phyloP scores from a whole-genome alignment of 2,888 invertebrate species.

The Polydrusus pterygomalis region DNA sequence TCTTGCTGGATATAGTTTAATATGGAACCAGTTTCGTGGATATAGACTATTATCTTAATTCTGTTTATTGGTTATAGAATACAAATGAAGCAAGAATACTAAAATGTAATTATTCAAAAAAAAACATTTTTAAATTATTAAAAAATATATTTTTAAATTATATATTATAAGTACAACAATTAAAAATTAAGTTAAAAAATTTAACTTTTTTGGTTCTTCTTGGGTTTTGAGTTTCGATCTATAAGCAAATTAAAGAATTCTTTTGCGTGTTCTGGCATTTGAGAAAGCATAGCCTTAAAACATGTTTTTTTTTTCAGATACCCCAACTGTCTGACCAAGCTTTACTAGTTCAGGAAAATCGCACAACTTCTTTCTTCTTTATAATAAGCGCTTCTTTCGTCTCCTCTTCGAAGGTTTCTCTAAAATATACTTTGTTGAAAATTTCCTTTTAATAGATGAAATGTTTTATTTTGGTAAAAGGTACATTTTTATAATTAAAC shows the following conservation, averaged over 20 bases:
- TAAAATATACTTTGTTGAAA: neutral
- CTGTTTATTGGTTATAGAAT: neutral
- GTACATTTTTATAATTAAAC: neutral
- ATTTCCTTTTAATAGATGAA: neutral
- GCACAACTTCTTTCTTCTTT: slow-evolving; percentile 1
- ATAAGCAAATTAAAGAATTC: slow-evolving; percentile 1
- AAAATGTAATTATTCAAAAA: neutral
- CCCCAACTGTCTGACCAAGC: neutral
- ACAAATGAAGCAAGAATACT: slow-evolving; percentile 1
- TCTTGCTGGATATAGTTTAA: neutral
- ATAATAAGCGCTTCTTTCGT: neutral
- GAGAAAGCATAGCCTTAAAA: neutral
- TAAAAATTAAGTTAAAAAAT: neutral
- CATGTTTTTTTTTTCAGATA: neutral
- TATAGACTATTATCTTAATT: neutral
- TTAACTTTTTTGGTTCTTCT: neutral
- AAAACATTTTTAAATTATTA: slow-evolving; percentile 1
- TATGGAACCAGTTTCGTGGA: slow-evolving; percentile 1
- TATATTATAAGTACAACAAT: neutral
- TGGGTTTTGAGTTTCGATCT: slow-evolving; percentile 1
- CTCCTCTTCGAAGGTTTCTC: slow-evolving; percentile 1
- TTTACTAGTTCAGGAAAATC: neutral
- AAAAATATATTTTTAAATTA: neutral
- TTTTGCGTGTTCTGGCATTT: neutral
- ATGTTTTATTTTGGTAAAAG: neutral